Percentiles rank a stretch among this genome's conserved stretches.
phyloP scores from a whole-genome alignment of 2,113 vertebrate species.

The Orthonyx spaldingii region DNA sequence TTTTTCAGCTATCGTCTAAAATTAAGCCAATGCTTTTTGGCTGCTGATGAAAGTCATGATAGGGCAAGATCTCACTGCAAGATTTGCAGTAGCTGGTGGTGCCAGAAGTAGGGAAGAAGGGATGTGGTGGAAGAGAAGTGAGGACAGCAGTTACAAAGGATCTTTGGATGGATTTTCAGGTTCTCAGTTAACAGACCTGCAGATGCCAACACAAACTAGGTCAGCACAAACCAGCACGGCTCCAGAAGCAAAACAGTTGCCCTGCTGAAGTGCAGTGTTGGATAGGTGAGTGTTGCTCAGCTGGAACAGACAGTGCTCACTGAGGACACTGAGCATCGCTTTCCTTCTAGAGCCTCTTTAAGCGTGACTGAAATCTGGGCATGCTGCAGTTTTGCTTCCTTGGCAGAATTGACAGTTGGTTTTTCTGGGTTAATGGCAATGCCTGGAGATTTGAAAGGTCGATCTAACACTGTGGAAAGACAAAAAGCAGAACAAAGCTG shows the following conservation, averaged over 20 bases:
- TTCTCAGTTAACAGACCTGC: neutral
- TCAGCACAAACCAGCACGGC: neutral
- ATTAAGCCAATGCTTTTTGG: neutral
- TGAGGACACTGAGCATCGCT: accelerated
- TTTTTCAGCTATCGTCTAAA: neutral
- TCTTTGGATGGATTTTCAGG: neutral
- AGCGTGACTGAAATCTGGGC: neutral
- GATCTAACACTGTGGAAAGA: neutral
- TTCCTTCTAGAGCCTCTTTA: neutral
- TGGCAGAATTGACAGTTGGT: neutral
- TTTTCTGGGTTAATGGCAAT: neutral
- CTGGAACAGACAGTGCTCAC: neutral
- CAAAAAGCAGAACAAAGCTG: neutral
- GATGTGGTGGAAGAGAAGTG: neutral
- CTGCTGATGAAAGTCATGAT: neutral
- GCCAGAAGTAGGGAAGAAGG: neutral
- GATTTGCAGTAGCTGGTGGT: neutral
- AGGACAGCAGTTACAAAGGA: neutral
- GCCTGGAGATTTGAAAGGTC: neutral
- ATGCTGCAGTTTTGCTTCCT: accelerated
- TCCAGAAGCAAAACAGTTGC: neutral
- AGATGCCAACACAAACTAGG: constrained; percentile 17
- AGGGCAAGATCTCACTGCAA: neutral
- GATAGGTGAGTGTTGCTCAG: neutral
- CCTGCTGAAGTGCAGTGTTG: neutral